Percentiles rank a stretch among this genome's conserved stretches.
Evolutionary conservation across 2,113 vertebrate species (phyloP).

Genomic region (Phodopus roborovskii): DNA sequence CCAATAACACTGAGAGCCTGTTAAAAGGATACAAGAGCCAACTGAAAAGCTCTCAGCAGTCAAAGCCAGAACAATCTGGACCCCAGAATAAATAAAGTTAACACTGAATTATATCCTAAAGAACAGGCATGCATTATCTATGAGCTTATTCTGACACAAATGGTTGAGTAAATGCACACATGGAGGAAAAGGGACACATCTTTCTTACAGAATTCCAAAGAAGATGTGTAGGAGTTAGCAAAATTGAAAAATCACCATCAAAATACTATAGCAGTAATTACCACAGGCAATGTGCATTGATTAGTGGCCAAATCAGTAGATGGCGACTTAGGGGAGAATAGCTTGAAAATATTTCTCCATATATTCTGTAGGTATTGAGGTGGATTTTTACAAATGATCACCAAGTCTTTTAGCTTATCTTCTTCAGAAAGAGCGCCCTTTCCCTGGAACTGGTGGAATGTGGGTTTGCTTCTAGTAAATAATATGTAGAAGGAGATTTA

Average conservation of each 20-base stretch:
- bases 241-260: not conserved
- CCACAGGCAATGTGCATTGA: not conserved
- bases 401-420: not conserved
- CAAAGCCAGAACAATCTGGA: not conserved
- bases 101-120: not conserved
- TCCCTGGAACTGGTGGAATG: not conserved
- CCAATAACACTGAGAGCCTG: not conserved
- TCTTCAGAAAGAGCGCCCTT: not conserved
- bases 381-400: slow-evolving; percentile 15
- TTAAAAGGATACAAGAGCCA: not conserved
- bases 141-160: not conserved
- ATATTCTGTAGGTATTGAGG: not conserved
- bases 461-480: not conserved
- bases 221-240: not conserved
- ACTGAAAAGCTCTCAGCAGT: not conserved
- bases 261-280: not conserved
- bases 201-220: not conserved
- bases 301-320: not conserved
- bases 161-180: not conserved
- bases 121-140: not conserved
- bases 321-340: not conserved
- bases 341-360: not conserved
- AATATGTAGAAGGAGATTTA: not conserved
- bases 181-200: not conserved
- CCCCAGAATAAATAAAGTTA: slow-evolving; percentile 13